A percentile compares a stretch with the other conserved stretches of the same genome.
Conservation (phyloP, 2,113 vertebrate species). For the Pelobates fuscus region DNA sequence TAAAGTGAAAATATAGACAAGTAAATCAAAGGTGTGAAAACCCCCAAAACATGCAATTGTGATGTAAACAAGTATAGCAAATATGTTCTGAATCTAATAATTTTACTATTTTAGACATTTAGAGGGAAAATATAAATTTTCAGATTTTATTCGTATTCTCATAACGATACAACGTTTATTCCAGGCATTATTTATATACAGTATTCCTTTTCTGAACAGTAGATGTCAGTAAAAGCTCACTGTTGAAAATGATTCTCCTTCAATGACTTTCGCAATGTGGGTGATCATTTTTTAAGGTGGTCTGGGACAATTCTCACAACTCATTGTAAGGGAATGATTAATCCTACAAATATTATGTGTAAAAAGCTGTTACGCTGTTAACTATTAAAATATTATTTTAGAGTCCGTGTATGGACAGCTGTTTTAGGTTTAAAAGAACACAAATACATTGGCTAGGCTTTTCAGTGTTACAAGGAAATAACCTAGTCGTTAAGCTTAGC, state of each 20-base stretch:
- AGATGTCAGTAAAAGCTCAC: conserved; percentile 61
- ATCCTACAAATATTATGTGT: conserved; percentile 15
- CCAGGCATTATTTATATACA: no score
- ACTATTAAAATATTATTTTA: conserved; percentile 25
- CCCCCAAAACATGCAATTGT: no score
- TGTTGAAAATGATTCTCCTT: neutral
- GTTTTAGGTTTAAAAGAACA: conserved; percentile 10
- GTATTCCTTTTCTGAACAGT: conserved; percentile 43
- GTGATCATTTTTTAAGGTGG: conserved; percentile 61
- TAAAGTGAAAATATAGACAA: no score
- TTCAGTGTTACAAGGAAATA: conserved; percentile 3
- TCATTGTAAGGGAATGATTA: neutral
- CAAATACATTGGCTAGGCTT: neutral
- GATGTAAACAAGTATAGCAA: no score
- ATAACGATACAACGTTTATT: no score
- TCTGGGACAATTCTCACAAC: conserved; percentile 15
- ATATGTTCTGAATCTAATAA: no score
- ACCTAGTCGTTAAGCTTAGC: conserved; percentile 4
- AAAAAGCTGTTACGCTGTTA: neutral
- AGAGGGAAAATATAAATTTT: no score
- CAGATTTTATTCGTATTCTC: no score
- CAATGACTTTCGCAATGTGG: neutral
- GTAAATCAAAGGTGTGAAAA: no score
- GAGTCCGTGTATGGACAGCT: neutral
- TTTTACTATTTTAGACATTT: no score